Base-by-base conservation (phyloP, 2,888 invertebrate genomes). In the Dorcus hopei region DNA sequence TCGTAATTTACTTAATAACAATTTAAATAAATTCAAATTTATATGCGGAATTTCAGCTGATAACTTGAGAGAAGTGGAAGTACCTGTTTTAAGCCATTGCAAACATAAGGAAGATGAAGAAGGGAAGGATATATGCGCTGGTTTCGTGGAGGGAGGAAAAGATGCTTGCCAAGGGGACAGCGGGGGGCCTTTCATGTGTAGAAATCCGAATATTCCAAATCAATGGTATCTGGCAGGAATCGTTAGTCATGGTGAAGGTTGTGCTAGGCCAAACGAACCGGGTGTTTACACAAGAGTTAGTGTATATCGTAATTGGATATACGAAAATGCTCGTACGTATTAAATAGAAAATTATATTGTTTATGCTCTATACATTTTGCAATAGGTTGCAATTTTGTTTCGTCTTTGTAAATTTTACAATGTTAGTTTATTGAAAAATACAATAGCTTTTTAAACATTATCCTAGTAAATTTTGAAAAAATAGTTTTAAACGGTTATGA, bases 141-240 rank as follows among this genome's bases (percentile, higher is more conserved):
- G 92, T 0, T 80, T 85, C 43, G 71, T 74, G 3, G 82, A 84
- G 73, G 94, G 94, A 3, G 92, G 93, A 3, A 86, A 83, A 71
- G 94, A 94, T 77, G 88, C 93, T 2, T 94, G 94, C 67, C 92
- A 90, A 81, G 91, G 90, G 49, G 90, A 91, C 71, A 92, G 92
- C 65, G 93, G 93, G 48, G 93, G 93, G 0, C 93, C 93, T 49
- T 82, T 93, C 50, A 83, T 93, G 76, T 93, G 93, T 77, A 85
- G 84, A 72, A 88, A 88, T 76, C 85, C 87, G 42, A 80, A 81
- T 57, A 83, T 84, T 70, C 76, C 81, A 0, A 82, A 84, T 61
- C 88, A 88, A 70, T 91, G 90, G 89, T 92, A 91, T 73, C 80
- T 92, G 60, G 91, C 88, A 4, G 94, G 93, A 0, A 84, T 94